Base-by-base conservation (phyloP, 2,888 invertebrate genomes). In the Andrena bicolor region DNA sequence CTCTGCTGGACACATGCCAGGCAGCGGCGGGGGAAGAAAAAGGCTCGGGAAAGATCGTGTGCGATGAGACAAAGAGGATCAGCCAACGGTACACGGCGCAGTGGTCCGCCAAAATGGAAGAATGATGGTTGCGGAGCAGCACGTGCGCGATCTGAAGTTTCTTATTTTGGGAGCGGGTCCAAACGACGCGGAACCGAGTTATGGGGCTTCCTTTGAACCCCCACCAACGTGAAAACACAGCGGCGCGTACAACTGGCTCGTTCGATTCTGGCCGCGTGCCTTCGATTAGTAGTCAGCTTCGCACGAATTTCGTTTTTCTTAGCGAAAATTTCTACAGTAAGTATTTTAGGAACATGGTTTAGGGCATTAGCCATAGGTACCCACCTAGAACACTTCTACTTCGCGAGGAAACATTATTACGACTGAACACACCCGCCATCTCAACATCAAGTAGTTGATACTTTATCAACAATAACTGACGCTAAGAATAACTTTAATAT, bases 1-100 rank as follows among this genome's bases (percentile, higher is more conserved):
- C 65, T 35, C 61, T n/a, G 64, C 41, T 87, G 87, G 82, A 68
- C 30, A 58, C 26, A 41, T 72, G 87, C 85, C 86, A 87, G 70
- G 28, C 48, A 56, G 61, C 28, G 66, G 64, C 63, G 76, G 69
- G 63, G 76, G 63, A 77, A 74, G 69, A 76, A 72, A 72, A 75
- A 75, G 72, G 41, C 3, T 61, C 30, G n/a, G 58, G 58, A 76
- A 32, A 41, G 48, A 70, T 76, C 63, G 69, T 28, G 58, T 28
- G 53, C n/a, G 70, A 66, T 48, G 26, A 70, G 76, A 86, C 84
- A 82, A 84, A 86, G 84, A 69, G 71, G 66, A 75, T 61, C 60
- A 48, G 8, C 16, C 56, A 41, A 76, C 72, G 66, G 68, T 65
- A 63, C 70, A 35, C 26, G 61, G 23, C 35, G 35, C 28, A 61